Evolutionary conservation across 2,888 invertebrate genomes (phyloP).

Genomic region (Brachynemurus nebulosus): DNA sequence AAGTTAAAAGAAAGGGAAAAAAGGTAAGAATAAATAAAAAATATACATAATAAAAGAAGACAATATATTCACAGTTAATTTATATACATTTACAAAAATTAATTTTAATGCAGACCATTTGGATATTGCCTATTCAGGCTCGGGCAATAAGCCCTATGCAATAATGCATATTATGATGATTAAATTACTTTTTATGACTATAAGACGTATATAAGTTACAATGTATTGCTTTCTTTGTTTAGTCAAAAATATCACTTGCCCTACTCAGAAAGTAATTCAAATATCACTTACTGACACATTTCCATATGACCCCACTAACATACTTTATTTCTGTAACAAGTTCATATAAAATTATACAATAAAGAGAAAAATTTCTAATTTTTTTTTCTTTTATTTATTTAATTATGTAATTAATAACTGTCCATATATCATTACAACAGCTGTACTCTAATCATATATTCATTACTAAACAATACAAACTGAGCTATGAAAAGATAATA

Average conservation of each 20-base stretch:
- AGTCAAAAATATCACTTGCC: constrained; percentile 54
- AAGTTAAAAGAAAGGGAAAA: constrained; percentile 22
- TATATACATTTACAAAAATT: constrained; percentile 27
- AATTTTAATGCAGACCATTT: constrained; percentile 9
- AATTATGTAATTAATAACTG: constrained; percentile 13
- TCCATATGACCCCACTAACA: constrained; percentile 3
- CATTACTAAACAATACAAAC: constrained; percentile 11
- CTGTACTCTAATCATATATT: constrained; percentile 27
- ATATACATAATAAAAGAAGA: constrained; percentile 32
- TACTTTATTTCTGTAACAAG: background rate
- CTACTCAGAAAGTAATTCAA: constrained; percentile 20
- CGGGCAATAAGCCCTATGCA: constrained; percentile 24
- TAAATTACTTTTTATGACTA: constrained; percentile 27
- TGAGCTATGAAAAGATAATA: constrained; percentile 13
- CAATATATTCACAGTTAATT: constrained; percentile 35
- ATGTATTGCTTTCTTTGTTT: constrained; percentile 64
- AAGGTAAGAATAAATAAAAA: constrained; percentile 36
- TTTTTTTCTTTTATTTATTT: background rate
- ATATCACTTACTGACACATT: background rate
- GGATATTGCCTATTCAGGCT: constrained; percentile 6
- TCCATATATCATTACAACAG: constrained; percentile 34
- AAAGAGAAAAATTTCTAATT: constrained; percentile 3
- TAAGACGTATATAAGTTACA: constrained; percentile 49
- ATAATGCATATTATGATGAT: constrained; percentile 31
- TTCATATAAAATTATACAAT: constrained; percentile 4